Base-by-base conservation (phyloP, 2,888 invertebrate genomes). In the Aproaerema taeniolella region DNA sequence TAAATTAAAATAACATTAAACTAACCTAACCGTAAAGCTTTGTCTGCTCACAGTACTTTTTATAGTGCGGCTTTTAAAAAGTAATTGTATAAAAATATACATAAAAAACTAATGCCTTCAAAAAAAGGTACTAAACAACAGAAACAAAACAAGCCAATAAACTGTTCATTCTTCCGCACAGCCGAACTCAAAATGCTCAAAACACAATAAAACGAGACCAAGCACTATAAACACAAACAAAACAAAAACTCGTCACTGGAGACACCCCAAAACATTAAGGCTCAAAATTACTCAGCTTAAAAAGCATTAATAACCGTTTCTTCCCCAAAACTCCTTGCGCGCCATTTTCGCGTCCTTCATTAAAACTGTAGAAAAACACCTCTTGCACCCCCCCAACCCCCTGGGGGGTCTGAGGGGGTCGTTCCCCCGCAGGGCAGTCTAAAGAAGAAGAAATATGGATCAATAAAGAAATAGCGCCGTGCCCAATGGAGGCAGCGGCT, bases 391-490 rank as follows among this genome's bases (percentile, higher is more conserved):
- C 42, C 13, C 31, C n/a, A n/a, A n/a, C n/a, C n/a, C n/a, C n/a
- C n/a, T n/a, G n/a, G n/a, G n/a, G n/a, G n/a, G n/a, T n/a, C n/a
- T n/a, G 41, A 48, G 48, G 51, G 46, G 52, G 33, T 40, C 25
- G 47, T 46, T 44, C 61, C 56, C 65, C 59, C 69, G 52, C 53
- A 56, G 77, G 76, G 55, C 76, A 78, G 81, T 80, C 80, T 81
- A 66, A 83, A 85, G 85, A 85, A 83, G 78, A 87, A 87, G 87
- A 87, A 87, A 87, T 87, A 87, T 87, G 87, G 87, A 87, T 87
- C 87, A 82, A 87, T 87, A 87, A 87, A 87, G 87, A 87, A 87
- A 86, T 86, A 73, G 83, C 85, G 68, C 68, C 43, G 76, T 83
- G 86, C 80, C 86, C 86, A 86, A 86, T 86, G 75, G 70, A 75